These are phyloP conservation scores for Hypomecis punctinalis DNA, from an alignment of 2,888 invertebrate species.

Conservation along the genomic window DNA sequence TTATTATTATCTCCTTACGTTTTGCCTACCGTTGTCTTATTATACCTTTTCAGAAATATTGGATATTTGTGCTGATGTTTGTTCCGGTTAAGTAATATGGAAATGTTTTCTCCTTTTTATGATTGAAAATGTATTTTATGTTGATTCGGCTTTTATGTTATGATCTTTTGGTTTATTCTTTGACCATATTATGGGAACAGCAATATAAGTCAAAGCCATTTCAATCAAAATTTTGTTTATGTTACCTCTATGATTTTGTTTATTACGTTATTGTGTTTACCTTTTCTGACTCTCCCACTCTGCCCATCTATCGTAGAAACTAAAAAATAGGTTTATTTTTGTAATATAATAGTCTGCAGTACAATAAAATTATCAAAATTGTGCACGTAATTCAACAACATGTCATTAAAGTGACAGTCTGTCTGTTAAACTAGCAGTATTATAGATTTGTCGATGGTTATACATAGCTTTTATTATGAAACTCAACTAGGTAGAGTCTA, in stretches of 20 bases:
- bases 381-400: too few species aligned
- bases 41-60: conserved; percentile 28
- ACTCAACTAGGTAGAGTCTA: too few species aligned
- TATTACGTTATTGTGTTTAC: background rate
- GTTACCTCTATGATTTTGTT: background rate
- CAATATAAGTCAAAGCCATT: conserved; percentile 12
- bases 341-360: too few species aligned
- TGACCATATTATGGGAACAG: conserved; percentile 20
- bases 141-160: conserved; percentile 39
- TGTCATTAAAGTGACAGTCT: too few species aligned
- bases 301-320: too few species aligned
- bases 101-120: conserved; percentile 33
- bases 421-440: too few species aligned
- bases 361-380: too few species aligned
- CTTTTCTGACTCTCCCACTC: too few species aligned
- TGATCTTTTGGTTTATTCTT: conserved; percentile 30
- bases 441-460: too few species aligned
- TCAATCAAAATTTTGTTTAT: background rate
- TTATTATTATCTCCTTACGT: conserved; percentile 56
- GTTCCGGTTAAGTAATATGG: conserved; percentile 44
- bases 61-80: conserved; percentile 48
- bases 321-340: too few species aligned
- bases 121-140: conserved; percentile 34
- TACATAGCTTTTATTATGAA: too few species aligned
- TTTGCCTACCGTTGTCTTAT: conserved; percentile 34